Evolutionary conservation across 2,888 invertebrate species (phyloP).

Genomic region (Synanthedon vespiformis): DNA sequence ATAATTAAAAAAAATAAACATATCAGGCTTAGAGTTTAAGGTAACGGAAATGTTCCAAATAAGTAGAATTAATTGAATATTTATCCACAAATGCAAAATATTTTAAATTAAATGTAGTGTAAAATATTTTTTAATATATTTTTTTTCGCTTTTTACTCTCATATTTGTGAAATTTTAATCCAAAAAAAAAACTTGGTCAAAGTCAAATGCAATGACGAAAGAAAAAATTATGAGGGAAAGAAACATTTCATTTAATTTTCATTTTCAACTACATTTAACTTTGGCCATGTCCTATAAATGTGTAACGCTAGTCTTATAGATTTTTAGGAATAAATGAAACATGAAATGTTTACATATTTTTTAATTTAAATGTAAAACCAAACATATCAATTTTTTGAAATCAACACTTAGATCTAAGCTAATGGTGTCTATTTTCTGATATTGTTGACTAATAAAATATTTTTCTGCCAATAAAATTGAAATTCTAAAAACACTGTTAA

Average conservation of each 20-base stretch:
- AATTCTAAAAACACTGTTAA: conserved; percentile 31
- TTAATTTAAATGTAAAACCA: conserved; percentile 6
- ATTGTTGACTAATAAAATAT: conserved; percentile 28
- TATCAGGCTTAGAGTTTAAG: conserved; percentile 30
- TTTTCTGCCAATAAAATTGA: conserved; percentile 35
- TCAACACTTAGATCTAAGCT: conserved; percentile 29
- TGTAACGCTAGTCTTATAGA: too few species aligned
- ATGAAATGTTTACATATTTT: background rate
- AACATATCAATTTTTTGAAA: conserved; percentile 19
- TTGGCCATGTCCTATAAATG: too few species aligned
- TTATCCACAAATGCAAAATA: background rate
- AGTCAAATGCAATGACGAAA: background rate
- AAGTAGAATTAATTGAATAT: background rate
- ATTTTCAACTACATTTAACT: too few species aligned
- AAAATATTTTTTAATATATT: conserved; percentile 10
- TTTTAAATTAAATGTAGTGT: conserved; percentile 5
- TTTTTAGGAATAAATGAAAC: background rate
- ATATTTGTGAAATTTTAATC: background rate
- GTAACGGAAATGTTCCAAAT: background rate
- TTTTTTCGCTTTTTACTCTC: background rate
- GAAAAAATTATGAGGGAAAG: too few species aligned
- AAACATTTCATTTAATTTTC: too few species aligned
- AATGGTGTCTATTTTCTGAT: conserved; percentile 51
- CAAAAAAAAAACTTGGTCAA: background rate
- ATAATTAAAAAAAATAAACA: conserved; percentile 29